phyloP scores from a whole-genome alignment of 2,113 vertebrate genomes.

The Apodemus sylvaticus region DNA sequence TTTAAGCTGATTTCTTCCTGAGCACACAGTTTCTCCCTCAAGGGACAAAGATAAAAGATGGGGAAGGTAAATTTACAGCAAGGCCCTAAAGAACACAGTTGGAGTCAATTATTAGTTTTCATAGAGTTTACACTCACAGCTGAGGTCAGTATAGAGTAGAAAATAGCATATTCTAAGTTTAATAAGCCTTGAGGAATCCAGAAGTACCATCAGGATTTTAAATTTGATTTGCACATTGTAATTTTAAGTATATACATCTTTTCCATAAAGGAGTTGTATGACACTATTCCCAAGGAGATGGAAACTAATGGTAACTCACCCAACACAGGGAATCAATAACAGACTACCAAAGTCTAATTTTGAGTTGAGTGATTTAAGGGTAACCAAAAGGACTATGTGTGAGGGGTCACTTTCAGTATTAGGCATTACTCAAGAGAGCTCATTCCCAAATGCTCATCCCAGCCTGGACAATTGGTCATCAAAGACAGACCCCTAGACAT shows the following conservation, averaged over 20 bases:
- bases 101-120: slow-evolving; percentile 39
- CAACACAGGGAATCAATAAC: not conserved
- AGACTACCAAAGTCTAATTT: not conserved
- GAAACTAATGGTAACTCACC: too few species aligned
- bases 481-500: not conserved
- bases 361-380: not conserved
- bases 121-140: slow-evolving; percentile 3
- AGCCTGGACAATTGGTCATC: not conserved
- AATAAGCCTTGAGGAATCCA: not conserved
- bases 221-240: not conserved
- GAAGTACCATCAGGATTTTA: not conserved
- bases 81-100: not conserved
- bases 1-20: slow-evolving; percentile 20
- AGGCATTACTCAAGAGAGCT: not conserved
- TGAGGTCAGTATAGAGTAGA: not conserved
- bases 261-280: not conserved
- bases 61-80: not conserved
- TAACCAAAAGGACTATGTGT: not conserved
- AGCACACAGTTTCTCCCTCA: not conserved
- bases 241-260: not conserved
- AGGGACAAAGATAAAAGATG: not conserved
- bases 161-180: slow-evolving; percentile 5
- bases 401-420: not conserved
- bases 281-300: not conserved
- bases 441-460: too few species aligned